phyloP scores from a whole-genome alignment of 2,888 invertebrate species.

The Apeira syringaria region DNA sequence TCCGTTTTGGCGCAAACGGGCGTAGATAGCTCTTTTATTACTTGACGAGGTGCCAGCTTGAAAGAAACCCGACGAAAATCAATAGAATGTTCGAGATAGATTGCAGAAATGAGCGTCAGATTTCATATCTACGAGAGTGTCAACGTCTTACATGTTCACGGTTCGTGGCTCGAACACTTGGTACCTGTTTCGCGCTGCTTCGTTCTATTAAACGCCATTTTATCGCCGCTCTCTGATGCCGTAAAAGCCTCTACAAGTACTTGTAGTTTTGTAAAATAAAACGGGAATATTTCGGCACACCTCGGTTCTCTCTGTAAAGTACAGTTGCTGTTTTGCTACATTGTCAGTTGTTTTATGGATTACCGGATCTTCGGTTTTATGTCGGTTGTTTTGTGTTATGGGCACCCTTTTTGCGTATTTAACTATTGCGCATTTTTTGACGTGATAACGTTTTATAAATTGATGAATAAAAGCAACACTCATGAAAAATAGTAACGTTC shows the following conservation, averaged over 20 bases:
- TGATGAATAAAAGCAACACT: background rate
- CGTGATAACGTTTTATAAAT: too few species aligned
- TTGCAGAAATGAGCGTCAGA: constrained; percentile 44
- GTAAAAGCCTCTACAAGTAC: constrained; percentile 55
- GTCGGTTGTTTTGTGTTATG: constrained; percentile 55
- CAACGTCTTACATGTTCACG: constrained; percentile 41
- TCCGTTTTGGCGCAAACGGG: constrained; percentile 68
- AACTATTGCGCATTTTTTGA: constrained; percentile 48
- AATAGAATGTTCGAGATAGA: constrained; percentile 34
- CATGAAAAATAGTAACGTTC: constrained; percentile 28
- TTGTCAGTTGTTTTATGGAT: constrained; percentile 66
- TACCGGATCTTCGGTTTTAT: constrained; percentile 54
- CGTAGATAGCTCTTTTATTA: constrained; percentile 69
- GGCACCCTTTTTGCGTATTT: constrained; percentile 48
- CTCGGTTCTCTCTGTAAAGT: constrained; percentile 47
- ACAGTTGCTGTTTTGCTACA: constrained; percentile 50
- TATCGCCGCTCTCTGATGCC: constrained; percentile 49
- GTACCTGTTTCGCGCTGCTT: constrained; percentile 39
- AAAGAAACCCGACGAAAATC: constrained; percentile 50
- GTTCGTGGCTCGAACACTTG: constrained; percentile 30
- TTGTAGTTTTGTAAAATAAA: constrained; percentile 64
- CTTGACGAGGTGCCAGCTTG: constrained; percentile 66
- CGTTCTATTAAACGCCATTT: constrained; percentile 61
- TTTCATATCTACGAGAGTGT: constrained; percentile 47
- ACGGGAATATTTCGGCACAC: constrained; percentile 53